Percentiles rank a stretch among this genome's conserved stretches.
Evolutionary conservation across 2,113 vertebrate species (phyloP).

Genomic region (Passer montanus): DNA sequence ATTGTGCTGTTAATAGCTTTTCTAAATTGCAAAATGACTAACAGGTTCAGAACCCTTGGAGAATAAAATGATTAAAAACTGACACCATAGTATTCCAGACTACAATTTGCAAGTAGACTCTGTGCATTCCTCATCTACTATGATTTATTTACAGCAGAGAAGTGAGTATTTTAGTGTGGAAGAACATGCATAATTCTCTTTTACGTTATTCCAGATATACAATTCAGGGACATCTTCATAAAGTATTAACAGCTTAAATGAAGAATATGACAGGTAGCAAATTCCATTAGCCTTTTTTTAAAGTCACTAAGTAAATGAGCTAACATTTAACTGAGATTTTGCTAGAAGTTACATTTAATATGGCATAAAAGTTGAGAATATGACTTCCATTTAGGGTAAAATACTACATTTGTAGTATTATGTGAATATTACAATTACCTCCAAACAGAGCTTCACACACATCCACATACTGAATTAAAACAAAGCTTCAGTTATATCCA

Average conservation of each 20-base stretch:
- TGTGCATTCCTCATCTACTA: background rate
- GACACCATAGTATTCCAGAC: background rate
- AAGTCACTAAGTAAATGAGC: background rate
- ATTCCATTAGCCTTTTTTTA: background rate
- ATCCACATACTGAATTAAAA: background rate
- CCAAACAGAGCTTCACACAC: background rate
- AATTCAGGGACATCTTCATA: background rate
- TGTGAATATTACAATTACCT: background rate
- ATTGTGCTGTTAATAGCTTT: constrained; percentile 26
- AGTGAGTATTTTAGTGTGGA: background rate
- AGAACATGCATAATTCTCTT: background rate
- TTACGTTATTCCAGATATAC: background rate
- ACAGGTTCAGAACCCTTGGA: background rate
- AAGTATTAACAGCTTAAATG: constrained; percentile 11
- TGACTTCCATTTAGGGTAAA: background rate
- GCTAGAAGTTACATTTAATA: background rate
- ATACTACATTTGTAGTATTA: background rate
- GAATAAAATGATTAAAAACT: background rate
- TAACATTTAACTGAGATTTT: constrained; percentile 2
- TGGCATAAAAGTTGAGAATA: background rate
- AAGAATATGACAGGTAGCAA: constrained; percentile 1
- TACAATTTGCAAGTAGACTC: background rate
- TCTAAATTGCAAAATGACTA: background rate
- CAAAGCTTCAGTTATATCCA: background rate
- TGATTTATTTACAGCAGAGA: background rate